Evolutionary conservation across 2,797 vertebrate genomes (phyloP).

Genomic region (Catharus ustulatus): DNA sequence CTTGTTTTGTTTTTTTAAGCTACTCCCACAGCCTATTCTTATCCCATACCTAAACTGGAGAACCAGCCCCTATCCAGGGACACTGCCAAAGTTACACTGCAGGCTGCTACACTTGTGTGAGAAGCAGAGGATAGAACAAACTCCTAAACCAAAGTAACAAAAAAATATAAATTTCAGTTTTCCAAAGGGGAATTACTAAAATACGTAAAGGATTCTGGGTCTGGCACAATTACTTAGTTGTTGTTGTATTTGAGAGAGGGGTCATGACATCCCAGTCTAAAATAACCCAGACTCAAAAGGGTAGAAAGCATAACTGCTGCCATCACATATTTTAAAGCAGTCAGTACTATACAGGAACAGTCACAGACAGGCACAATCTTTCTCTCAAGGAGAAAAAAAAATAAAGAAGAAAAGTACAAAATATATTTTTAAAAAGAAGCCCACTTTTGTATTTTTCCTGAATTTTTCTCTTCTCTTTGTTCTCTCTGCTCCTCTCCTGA

Average conservation of each 20-base stretch:
- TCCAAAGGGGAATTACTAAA: neutral
- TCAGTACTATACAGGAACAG: neutral
- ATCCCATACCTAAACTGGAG: neutral
- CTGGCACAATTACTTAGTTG: neutral
- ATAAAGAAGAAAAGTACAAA: neutral
- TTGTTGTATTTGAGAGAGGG: neutral
- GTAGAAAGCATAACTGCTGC: slow-evolving; percentile 7
- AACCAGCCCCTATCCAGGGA: neutral
- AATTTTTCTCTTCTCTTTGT: slow-evolving; percentile 40
- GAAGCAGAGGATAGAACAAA: neutral
- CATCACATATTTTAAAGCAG: neutral
- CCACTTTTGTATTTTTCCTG: slow-evolving; percentile 1
- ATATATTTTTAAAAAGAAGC: neutral
- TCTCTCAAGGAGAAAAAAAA: neutral
- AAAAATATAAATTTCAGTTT: neutral
- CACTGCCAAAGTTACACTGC: neutral
- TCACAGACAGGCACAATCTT: neutral
- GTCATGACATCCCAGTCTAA: neutral
- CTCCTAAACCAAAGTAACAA: neutral
- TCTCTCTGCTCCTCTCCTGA: slow-evolving; percentile 31
- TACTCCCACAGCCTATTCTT: neutral
- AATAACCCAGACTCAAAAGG: neutral
- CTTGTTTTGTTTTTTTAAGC: neutral
- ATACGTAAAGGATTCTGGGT: neutral
- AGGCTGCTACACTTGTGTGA: neutral